Conservation (phyloP, 35 echinoderm and acorn worm species). For the Stichopus chloronotus region DNA sequence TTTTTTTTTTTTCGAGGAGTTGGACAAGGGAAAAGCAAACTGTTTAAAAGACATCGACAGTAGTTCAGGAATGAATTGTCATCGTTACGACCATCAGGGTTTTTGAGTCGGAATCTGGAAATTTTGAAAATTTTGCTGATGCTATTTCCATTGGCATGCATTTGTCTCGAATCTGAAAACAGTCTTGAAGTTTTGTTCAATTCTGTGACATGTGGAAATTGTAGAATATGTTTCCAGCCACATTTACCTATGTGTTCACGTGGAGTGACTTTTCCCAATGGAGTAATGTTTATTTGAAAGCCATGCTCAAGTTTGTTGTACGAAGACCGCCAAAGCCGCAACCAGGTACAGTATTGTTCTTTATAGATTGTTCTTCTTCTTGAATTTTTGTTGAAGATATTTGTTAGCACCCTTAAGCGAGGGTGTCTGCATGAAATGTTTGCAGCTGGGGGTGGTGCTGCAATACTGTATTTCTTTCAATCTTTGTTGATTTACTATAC, state of each 20-base stretch:
- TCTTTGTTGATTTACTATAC: too few relatives aligned
- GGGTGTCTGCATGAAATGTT: too few relatives aligned
- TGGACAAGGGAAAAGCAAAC: too few relatives aligned
- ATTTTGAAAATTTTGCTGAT: not conserved
- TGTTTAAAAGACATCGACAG: too few relatives aligned
- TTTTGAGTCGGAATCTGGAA: not conserved
- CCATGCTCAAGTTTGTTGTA: conserved; percentile 61
- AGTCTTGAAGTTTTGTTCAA: not conserved
- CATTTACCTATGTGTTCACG: conserved; percentile 35
- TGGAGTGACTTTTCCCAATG: conserved; percentile 50
- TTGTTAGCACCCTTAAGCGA: too few relatives aligned
- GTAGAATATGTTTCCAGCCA: conserved; percentile 49
- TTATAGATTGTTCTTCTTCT: too few relatives aligned
- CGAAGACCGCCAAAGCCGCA: conserved; percentile 35
- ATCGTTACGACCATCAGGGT: not conserved
- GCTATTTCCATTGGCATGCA: not conserved
- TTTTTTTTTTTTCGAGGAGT: too few relatives aligned
- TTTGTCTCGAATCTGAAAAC: not conserved
- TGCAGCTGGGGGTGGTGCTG: too few relatives aligned
- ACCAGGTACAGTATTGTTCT: not conserved
- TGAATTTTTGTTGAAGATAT: too few relatives aligned
- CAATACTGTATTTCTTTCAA: too few relatives aligned
- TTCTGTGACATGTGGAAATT: conserved; percentile 42
- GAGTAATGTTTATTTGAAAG: conserved; percentile 49
- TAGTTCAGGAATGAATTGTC: not conserved